These are phyloP conservation scores for Dolichopus griseipennis DNA, from an alignment of 2,888 invertebrate species.

Conservation along the genomic window DNA sequence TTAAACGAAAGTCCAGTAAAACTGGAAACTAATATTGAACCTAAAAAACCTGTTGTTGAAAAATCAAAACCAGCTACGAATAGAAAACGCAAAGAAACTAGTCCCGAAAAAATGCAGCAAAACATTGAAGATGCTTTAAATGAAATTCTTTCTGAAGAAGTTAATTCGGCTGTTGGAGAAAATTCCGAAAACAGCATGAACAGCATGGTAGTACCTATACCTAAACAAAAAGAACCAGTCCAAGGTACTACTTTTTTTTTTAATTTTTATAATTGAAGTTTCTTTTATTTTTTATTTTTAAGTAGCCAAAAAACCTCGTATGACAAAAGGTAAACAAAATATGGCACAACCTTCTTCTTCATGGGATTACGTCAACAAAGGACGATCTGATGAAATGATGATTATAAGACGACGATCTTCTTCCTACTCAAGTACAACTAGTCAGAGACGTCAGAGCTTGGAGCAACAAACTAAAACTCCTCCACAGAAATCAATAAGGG, in stretches of 20 bases:
- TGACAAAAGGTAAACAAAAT: constrained; percentile 21
- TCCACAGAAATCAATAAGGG: constrained; percentile 23
- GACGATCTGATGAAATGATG: constrained; percentile 63
- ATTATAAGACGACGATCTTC: constrained; percentile 78
- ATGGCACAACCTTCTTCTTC: constrained; percentile 33
- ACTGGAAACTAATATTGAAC: background rate
- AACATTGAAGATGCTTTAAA: constrained; percentile 15
- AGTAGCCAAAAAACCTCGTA: constrained; percentile 9
- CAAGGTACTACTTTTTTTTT: background rate
- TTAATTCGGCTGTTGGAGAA: background rate
- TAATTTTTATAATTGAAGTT: background rate
- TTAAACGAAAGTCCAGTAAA: constrained; percentile 13
- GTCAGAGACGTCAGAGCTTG: constrained; percentile 53
- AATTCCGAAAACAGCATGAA: background rate
- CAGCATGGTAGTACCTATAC: background rate
- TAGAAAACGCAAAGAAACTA: constrained; percentile 18
- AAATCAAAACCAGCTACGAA: constrained; percentile 32
- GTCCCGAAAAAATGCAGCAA: constrained; percentile 11
- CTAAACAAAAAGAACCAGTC: background rate
- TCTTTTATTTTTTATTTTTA: constrained; percentile 12
- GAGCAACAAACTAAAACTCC: constrained; percentile 34
- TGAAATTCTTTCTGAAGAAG: constrained; percentile 5
- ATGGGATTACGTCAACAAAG: constrained; percentile 54
- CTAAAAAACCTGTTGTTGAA: constrained; percentile 27
- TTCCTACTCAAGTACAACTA: constrained; percentile 66